These are phyloP conservation scores for Morus bassanus DNA, from an alignment of 2,797 vertebrate species.

Conservation along the genomic window DNA sequence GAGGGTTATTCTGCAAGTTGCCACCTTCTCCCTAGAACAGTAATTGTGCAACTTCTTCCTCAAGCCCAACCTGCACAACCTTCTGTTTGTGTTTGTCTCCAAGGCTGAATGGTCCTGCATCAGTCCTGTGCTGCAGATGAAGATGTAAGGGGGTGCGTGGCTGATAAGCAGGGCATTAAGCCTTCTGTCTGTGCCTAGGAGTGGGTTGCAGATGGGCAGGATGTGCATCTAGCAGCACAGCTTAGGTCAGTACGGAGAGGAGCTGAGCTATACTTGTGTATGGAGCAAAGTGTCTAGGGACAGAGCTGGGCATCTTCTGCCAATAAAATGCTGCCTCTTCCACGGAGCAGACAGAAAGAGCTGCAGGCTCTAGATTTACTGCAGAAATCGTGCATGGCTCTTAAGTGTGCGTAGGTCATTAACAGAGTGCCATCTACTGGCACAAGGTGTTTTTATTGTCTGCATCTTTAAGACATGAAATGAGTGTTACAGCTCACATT, in stretches of 20 bases:
- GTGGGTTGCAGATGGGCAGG: background rate
- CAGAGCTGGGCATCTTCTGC: background rate
- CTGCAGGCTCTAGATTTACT: background rate
- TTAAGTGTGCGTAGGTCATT: background rate
- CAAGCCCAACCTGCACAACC: background rate
- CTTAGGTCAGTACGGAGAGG: too few relatives aligned
- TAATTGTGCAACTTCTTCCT: background rate
- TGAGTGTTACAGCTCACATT: accelerated
- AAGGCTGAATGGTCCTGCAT: background rate
- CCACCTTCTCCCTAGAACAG: background rate
- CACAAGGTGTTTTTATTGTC: background rate
- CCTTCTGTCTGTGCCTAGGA: background rate
- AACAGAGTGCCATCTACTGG: constrained; percentile 14
- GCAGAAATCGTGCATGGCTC: background rate
- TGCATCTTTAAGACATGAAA: accelerated
- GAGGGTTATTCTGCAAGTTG: background rate
- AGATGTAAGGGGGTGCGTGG: background rate
- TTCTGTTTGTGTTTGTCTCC: background rate
- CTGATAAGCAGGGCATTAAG: background rate
- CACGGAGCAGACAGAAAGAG: background rate
- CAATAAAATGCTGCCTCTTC: background rate
- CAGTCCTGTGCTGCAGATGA: background rate
- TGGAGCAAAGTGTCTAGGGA: background rate
- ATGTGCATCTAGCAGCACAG: background rate
- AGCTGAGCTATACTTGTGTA: accelerated